These are phyloP conservation scores for Teleogryllus occipitalis DNA, from an alignment of 1,140 invertebrate genomes.

Conservation along the genomic window DNA sequence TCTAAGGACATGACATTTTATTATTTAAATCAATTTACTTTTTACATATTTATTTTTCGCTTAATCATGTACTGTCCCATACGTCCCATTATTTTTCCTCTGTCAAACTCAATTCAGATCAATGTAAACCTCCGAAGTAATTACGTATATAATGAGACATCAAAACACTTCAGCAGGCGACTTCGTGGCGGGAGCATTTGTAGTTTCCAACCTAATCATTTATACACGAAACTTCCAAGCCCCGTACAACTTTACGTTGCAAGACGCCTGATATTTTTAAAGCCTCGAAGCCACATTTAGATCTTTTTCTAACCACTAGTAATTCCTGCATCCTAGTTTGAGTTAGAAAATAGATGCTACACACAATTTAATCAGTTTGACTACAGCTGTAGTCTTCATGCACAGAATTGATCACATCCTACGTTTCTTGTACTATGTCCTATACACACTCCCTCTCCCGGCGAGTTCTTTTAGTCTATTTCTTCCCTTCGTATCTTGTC, in stretches of 20 bases:
- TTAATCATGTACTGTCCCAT: not conserved
- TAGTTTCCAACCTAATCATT: not conserved
- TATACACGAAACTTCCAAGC: not conserved
- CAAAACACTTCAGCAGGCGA: not conserved
- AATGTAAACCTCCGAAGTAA: not conserved
- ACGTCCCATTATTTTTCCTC: not conserved
- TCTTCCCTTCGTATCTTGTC: not conserved
- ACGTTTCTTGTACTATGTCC: not conserved
- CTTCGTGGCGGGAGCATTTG: not conserved
- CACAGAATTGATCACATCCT: not conserved
- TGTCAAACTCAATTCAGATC: not conserved
- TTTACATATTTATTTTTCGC: not conserved
- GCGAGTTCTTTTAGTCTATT: not conserved
- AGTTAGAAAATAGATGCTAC: slow-evolving; percentile 1
- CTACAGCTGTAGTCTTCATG: not conserved
- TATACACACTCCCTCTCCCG: not conserved
- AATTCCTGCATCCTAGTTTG: not conserved
- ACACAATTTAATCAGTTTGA: not conserved
- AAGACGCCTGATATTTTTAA: not conserved
- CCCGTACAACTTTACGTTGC: not conserved
- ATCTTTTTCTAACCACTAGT: slow-evolving; percentile 1
- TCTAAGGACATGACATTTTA: slow-evolving; percentile 5
- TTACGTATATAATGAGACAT: not conserved
- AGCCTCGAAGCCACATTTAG: not conserved
- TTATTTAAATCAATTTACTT: slow-evolving; percentile 2